Evolutionary conservation across 2,797 vertebrate species (phyloP).

Genomic region (Helarctos malayanus): DNA sequence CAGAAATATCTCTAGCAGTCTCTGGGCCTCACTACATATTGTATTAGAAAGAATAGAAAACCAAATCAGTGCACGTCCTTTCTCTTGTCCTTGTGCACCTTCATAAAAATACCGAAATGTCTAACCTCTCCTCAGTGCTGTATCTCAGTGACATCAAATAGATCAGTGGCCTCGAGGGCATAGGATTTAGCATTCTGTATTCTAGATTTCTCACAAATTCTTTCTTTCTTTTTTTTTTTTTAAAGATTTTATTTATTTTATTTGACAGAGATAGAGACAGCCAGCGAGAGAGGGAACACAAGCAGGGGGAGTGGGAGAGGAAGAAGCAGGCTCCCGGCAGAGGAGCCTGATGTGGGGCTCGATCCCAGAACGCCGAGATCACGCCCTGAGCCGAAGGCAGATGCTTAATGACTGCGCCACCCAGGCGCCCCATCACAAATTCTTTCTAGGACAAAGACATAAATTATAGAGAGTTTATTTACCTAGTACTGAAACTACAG

Average conservation of each 20-base stretch:
- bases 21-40: background rate
- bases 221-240: background rate
- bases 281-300: too few relatives aligned
- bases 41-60: background rate
- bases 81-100: background rate
- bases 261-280: too few relatives aligned
- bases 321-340: too few relatives aligned
- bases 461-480: background rate
- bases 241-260: too few relatives aligned
- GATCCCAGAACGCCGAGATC: too few relatives aligned
- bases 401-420: too few relatives aligned
- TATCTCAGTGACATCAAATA: background rate
- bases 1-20: background rate
- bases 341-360: too few relatives aligned
- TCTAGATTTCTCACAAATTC: background rate
- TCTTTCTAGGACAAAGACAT: background rate
- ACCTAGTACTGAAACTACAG: background rate
- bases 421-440: background rate
- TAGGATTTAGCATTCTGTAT: background rate
- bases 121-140: rapidly evolving
- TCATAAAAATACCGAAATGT: background rate
- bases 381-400: too few relatives aligned
- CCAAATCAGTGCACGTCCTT: background rate
- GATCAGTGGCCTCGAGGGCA: background rate
- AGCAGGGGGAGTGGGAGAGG: too few relatives aligned